Conservation (phyloP, 1,140 invertebrate species). For the Paraescarpia echinospica region DNA sequence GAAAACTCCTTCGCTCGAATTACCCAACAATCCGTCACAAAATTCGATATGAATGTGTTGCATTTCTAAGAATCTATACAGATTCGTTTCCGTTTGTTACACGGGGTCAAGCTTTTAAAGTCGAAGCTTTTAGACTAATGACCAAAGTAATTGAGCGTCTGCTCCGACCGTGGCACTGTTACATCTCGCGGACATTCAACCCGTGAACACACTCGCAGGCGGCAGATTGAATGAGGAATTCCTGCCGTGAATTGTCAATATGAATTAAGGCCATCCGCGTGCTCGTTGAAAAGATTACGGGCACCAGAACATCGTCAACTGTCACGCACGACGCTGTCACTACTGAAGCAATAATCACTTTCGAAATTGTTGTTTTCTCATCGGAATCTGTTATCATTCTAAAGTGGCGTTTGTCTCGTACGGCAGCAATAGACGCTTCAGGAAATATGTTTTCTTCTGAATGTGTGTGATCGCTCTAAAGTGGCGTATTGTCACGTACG, state of each 20-base stretch:
- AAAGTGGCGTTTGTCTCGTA: not conserved
- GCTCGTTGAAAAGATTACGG: not conserved
- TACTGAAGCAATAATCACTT: not conserved
- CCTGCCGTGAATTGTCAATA: not conserved
- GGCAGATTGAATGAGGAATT: not conserved
- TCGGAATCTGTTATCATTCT: not conserved
- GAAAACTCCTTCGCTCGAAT: not conserved
- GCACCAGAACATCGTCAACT: not conserved
- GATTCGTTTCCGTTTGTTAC: not conserved
- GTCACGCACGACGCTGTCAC: not conserved
- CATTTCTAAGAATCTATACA: not conserved
- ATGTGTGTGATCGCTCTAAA: too few relatives aligned
- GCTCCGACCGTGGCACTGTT: not conserved
- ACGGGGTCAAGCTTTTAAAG: not conserved
- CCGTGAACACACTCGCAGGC: not conserved
- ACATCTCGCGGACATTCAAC: not conserved
- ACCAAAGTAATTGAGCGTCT: not conserved
- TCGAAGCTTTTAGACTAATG: constrained; percentile 1
- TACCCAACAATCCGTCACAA: not conserved
- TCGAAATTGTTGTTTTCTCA: not conserved
- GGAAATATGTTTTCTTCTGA: too few relatives aligned
- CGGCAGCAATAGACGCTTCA: too few relatives aligned
- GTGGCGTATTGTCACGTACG: too few relatives aligned
- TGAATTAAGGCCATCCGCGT: not conserved
- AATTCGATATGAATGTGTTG: not conserved